Evolutionary conservation across 2,113 vertebrate genomes (phyloP).

Genomic region (Cathartes aura): DNA sequence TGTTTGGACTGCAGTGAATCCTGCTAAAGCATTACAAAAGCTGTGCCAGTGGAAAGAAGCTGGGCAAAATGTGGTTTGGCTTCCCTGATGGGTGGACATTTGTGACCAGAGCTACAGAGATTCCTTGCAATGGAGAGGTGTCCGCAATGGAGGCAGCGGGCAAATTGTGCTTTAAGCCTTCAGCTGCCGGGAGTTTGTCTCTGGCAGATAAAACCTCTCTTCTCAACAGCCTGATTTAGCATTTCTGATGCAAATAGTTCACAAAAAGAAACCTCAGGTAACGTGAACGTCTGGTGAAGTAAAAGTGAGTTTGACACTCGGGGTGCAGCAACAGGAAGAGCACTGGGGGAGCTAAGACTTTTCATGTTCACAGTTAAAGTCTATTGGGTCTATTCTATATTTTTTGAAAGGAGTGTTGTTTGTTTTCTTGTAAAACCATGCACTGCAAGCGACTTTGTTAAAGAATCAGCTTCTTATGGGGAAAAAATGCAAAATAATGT

Average conservation of each 20-base stretch:
- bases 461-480: neutral
- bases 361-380: neutral
- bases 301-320: neutral
- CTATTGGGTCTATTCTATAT: neutral
- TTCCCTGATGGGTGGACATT: neutral
- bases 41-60: neutral
- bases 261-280: neutral
- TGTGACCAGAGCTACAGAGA: neutral
- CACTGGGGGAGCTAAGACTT: neutral
- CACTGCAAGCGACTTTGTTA: neutral
- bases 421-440: neutral
- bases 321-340: neutral
- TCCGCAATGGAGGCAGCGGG: neutral
- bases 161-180: neutral
- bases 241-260: neutral
- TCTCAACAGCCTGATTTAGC: neutral
- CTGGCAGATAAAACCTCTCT: neutral
- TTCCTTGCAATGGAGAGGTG: neutral
- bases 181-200: neutral
- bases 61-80: neutral
- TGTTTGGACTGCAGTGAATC: neutral
- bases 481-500: neutral
- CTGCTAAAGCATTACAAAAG: neutral
- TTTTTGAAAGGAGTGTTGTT: neutral
- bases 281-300: neutral